Evolutionary conservation across 2,888 invertebrate genomes (phyloP), one percentile per base, ranked within the genome.

Genomic region (Cetonia aurata): DNA sequence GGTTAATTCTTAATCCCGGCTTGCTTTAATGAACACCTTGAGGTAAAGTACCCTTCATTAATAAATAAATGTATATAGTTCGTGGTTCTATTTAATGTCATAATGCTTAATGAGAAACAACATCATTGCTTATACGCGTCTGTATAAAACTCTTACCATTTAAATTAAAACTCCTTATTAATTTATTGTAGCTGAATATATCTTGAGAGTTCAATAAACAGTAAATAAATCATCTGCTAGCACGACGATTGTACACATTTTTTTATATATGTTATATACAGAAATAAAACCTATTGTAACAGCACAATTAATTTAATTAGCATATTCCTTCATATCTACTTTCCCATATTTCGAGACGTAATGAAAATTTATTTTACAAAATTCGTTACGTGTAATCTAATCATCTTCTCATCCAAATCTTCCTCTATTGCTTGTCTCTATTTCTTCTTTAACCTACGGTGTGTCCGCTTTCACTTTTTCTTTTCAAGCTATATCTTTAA

Each of bases 291-390:
- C n/a, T n/a, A n/a, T n/a, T n/a, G n/a, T n/a, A n/a, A n/a, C n/a
- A n/a, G n/a, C n/a, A n/a, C n/a, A n/a, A n/a, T n/a, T n/a, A n/a
- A n/a, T n/a, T n/a, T n/a, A n/a, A n/a, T n/a, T n/a, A n/a, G n/a
- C n/a, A n/a, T n/a, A n/a, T n/a, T n/a, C n/a, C n/a, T n/a, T 48
- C 62, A 62, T 62, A 62, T 62, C 48, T n/a, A n/a, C 48, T 48
- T 17, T 15, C 33, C 9, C 62, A 31, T 48, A 48, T 48, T 33
- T 15, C n/a, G 31, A 62, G 62, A 62, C 31, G 48, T 62, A 48
- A 62, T 48, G 48, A 48, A 62, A 62, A 62, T 62, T 17, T 48
- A 62, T 33, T 62, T 48, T 31, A 33, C 48, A 31, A 62, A 62
- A 62, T 62, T 62, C 8, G 19, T 44, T 59, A 44, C n/a, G n/a